phyloP scores from a whole-genome alignment of 2,888 invertebrate genomes.

The Eupithecia pulchellata region DNA sequence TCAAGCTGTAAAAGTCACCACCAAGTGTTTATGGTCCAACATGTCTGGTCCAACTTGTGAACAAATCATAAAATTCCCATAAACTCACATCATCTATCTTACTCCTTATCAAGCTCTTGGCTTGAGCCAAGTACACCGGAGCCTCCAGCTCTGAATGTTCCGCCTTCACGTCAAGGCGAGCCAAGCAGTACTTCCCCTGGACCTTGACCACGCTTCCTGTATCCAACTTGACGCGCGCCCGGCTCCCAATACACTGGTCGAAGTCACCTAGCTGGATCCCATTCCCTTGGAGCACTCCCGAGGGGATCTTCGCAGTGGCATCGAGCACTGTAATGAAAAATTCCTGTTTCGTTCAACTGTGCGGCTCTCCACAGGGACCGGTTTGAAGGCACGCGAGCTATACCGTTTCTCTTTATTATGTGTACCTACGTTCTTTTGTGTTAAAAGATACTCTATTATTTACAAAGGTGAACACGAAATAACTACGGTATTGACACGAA shows the following conservation, averaged over 20 bases:
- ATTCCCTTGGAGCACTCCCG: slow-evolving; percentile 88
- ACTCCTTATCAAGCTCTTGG: slow-evolving; percentile 87
- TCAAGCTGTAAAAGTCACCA: neutral
- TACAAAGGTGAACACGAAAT: slow-evolving; percentile 23
- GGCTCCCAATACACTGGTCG: slow-evolving; percentile 87
- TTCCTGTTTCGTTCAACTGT: slow-evolving; percentile 58
- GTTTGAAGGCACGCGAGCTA: slow-evolving; percentile 45
- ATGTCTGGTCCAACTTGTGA: neutral
- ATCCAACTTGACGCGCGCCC: slow-evolving; percentile 86
- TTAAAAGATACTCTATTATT: slow-evolving; percentile 34
- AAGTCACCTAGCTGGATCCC: slow-evolving; percentile 90
- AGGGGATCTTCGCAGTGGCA: slow-evolving; percentile 89
- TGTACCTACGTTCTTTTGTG: slow-evolving; percentile 46
- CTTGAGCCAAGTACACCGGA: slow-evolving; percentile 87
- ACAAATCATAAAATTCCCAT: slow-evolving; percentile 11
- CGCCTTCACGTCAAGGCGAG: slow-evolving; percentile 87
- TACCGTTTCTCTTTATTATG: slow-evolving; percentile 41
- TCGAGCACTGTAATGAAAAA: slow-evolving; percentile 88
- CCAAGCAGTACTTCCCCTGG: slow-evolving; percentile 89
- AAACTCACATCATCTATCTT: slow-evolving; percentile 86
- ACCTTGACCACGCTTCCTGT: slow-evolving; percentile 86
- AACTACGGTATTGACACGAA: slow-evolving; percentile 25
- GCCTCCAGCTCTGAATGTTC: slow-evolving; percentile 84
- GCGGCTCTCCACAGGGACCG: slow-evolving; percentile 50
- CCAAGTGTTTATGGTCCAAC: neutral